phyloP scores from a whole-genome alignment of 2,797 vertebrate species.

The Stomatorhinus walkeri region DNA sequence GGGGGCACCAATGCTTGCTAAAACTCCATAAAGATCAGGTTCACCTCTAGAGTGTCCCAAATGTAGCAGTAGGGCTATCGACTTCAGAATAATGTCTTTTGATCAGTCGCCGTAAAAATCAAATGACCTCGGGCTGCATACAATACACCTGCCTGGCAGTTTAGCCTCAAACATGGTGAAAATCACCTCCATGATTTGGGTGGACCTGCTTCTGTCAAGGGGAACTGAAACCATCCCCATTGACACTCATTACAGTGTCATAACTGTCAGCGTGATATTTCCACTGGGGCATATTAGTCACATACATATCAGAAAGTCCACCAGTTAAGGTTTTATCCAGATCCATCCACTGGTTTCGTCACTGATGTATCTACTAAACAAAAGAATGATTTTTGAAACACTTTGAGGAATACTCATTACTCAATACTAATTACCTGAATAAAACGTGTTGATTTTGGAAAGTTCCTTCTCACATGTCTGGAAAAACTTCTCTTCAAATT shows the following conservation, averaged over 20 bases:
- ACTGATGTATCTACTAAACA: background rate
- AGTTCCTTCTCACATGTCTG: constrained; percentile 98
- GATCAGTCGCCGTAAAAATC: background rate
- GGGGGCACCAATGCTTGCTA: background rate
- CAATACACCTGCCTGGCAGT: background rate
- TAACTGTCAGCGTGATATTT: background rate
- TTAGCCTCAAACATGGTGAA: background rate
- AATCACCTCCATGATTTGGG: background rate
- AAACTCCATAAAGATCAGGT: background rate
- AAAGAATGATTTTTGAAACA: background rate
- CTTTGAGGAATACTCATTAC: background rate
- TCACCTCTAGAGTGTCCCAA: background rate
- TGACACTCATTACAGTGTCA: background rate
- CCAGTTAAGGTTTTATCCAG: background rate
- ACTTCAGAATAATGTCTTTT: background rate
- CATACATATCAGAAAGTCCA: background rate
- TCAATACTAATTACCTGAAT: constrained; percentile 76
- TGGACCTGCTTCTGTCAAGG: background rate
- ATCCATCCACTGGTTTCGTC: background rate
- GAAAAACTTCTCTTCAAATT: constrained; percentile 98
- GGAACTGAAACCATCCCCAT: background rate
- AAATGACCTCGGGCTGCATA: background rate
- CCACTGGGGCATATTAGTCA: background rate
- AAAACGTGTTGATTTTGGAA: constrained; percentile 99
- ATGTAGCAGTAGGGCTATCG: background rate